phyloP scores from a whole-genome alignment of 2,888 invertebrate genomes.

The Atethmia centrago region DNA sequence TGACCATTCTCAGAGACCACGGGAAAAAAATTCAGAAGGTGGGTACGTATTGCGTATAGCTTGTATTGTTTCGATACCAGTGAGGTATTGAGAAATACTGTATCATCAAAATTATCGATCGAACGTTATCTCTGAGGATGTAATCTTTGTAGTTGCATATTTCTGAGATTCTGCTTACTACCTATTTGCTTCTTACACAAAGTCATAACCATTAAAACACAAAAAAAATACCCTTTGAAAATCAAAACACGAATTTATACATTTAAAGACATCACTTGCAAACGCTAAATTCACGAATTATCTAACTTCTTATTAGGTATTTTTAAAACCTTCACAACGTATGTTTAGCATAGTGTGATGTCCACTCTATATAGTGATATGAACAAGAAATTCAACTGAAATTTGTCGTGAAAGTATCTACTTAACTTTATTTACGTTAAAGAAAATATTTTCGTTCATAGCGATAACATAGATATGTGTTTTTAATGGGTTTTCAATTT shows the following conservation, averaged over 20 bases:
- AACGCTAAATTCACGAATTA: not conserved
- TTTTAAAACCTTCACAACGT: constrained; percentile 12
- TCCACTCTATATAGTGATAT: not conserved
- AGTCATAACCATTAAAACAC: not conserved
- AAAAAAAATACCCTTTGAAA: not conserved
- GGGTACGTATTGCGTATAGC: constrained; percentile 52
- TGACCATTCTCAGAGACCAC: constrained; percentile 84
- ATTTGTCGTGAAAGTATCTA: not conserved
- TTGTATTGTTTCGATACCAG: constrained; percentile 26
- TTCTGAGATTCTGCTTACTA: not conserved
- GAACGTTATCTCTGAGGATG: not conserved
- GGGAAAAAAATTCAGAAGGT: constrained; percentile 89
- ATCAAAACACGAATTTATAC: not conserved
- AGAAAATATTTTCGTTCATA: constrained; percentile 1
- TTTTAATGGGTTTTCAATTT: not conserved
- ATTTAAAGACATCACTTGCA: not conserved
- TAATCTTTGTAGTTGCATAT: not conserved
- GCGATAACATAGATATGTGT: not conserved
- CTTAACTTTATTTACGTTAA: not conserved
- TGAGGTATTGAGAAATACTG: not conserved
- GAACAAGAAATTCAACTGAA: constrained; percentile 1
- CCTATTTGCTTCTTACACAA: not conserved
- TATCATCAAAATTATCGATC: not conserved
- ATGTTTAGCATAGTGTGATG: constrained; percentile 16
- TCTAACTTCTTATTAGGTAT: not conserved